Conservation (phyloP, 1,140 invertebrate species). For the Trypoxylus dichotomus region DNA sequence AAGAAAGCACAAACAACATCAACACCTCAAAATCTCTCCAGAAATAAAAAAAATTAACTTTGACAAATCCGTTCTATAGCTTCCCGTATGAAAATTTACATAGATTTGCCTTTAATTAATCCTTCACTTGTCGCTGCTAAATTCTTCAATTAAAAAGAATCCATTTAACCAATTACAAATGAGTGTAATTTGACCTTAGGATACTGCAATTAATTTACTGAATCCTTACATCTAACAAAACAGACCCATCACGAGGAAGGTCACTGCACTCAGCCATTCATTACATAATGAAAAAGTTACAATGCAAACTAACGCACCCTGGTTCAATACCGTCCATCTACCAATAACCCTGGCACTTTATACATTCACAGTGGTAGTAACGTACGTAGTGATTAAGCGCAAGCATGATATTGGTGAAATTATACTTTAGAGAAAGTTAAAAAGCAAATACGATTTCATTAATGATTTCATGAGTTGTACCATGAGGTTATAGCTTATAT, state of each 20-base stretch:
- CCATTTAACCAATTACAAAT: neutral
- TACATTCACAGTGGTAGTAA: neutral
- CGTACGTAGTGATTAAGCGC: neutral
- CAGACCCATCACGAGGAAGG: neutral
- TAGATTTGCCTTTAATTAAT: no score
- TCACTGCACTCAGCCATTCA: neutral
- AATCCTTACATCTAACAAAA: neutral
- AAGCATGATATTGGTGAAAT: neutral
- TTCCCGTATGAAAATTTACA: no score
- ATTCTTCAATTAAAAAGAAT: neutral
- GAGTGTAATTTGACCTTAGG: neutral
- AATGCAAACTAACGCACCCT: neutral
- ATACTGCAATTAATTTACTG: neutral
- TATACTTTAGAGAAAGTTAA: neutral
- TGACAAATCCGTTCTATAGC: no score
- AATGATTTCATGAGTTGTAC: neutral
- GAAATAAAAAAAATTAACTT: no score
- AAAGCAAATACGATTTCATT: neutral
- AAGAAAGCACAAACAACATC: no score
- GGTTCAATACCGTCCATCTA: neutral
- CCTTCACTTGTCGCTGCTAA: no score
- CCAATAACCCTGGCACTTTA: neutral
- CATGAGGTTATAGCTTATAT: neutral
- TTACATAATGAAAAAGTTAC: neutral
- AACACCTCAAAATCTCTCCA: no score